Conservation (phyloP, 2,888 invertebrate species). For the Cantharis flavilabris region DNA sequence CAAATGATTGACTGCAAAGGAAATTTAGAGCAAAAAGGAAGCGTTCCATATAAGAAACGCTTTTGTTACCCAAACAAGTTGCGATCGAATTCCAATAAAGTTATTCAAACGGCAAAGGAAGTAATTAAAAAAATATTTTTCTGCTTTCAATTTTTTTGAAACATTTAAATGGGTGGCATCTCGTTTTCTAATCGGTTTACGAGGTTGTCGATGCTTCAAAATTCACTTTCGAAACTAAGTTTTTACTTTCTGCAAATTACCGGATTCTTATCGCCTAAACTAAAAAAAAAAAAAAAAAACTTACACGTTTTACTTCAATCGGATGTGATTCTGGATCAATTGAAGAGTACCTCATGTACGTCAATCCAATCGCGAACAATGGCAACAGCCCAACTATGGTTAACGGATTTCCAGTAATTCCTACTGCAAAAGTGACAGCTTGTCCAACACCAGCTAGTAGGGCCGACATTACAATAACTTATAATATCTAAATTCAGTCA, state of each 20-base stretch:
- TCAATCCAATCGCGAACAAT: constrained; percentile 78
- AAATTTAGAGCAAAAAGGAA: neutral
- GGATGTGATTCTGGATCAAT: constrained; percentile 83
- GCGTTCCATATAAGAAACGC: too few species aligned
- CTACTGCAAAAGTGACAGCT: constrained; percentile 49
- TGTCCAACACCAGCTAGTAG: constrained; percentile 56
- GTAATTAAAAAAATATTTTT: neutral
- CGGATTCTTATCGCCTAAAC: neutral
- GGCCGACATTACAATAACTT: constrained; percentile 53
- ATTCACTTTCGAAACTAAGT: neutral
- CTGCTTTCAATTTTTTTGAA: neutral
- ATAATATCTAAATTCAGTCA: constrained; percentile 35
- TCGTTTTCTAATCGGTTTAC: neutral
- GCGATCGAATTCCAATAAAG: too few species aligned
- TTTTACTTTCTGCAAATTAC: neutral
- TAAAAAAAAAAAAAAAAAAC: constrained; percentile 32
- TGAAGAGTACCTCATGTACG: constrained; percentile 79
- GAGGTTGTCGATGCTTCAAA: neutral
- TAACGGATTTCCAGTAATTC: constrained; percentile 56
- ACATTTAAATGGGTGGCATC: neutral
- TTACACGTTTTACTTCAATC: constrained; percentile 72
- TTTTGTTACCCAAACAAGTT: too few species aligned
- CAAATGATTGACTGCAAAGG: neutral
- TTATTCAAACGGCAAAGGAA: neutral
- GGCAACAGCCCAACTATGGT: constrained; percentile 77